Conservation (phyloP, 1,140 invertebrate species). For the Drosophila nikananu region DNA sequence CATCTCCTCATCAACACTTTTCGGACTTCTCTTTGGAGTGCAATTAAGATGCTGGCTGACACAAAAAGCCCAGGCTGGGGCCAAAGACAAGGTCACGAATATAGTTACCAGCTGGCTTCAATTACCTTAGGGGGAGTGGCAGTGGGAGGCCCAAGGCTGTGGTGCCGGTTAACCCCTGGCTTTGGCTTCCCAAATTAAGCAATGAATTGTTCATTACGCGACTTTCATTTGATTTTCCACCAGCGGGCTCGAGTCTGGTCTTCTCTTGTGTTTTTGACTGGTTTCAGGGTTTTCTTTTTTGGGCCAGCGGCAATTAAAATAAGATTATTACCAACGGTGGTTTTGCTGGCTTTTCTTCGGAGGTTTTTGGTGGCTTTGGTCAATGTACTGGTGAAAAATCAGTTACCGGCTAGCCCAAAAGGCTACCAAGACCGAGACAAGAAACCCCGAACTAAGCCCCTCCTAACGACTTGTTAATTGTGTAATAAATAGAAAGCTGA, state of each 20-base stretch:
- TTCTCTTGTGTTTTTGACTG: conserved; percentile 1
- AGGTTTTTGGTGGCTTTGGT: conserved; percentile 6
- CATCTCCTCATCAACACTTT: conserved; percentile 47
- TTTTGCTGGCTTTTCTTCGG: conserved; percentile 26
- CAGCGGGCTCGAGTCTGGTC: conserved; percentile 11
- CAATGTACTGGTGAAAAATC: conserved; percentile 44
- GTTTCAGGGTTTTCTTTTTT: conserved; percentile 14
- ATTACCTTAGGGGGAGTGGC: conserved; percentile 29
- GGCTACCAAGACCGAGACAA: conserved; percentile 30
- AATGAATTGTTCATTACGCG: conserved; percentile 46
- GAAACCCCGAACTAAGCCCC: conserved; percentile 45
- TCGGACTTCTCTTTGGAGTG: conserved; percentile 33
- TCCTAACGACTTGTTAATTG: conserved; percentile 80
- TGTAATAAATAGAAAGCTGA: conserved; percentile 80
- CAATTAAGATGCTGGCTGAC: conserved; percentile 41
- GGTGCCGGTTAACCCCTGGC: conserved; percentile 11
- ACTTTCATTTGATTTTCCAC: conserved; percentile 51
- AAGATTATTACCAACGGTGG: conserved; percentile 62
- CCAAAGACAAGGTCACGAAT: conserved; percentile 63
- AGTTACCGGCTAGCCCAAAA: conserved; percentile 43
- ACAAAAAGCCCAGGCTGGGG: conserved; percentile 6
- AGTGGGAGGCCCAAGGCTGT: conserved; percentile 28
- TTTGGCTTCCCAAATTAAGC: conserved; percentile 12
- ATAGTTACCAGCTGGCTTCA: conserved; percentile 18
- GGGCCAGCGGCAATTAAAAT: conserved; percentile 71